These are phyloP conservation scores for Enteromius afrohamiltoni DNA, from an alignment of 2,797 vertebrate genomes.

Conservation along the genomic window DNA sequence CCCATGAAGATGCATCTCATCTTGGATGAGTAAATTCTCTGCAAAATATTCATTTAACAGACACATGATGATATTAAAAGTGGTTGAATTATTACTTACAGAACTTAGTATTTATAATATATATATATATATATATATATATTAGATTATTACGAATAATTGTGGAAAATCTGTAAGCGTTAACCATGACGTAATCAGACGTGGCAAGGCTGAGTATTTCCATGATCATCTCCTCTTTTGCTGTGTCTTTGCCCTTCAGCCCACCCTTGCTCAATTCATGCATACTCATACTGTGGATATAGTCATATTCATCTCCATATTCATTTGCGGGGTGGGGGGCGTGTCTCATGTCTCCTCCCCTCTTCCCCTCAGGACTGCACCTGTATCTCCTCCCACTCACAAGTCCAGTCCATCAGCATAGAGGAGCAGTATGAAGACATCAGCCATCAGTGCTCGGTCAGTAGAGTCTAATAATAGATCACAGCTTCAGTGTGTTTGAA, in stretches of 20 bases:
- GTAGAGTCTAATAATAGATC: constrained; percentile 62
- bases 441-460: constrained; percentile 87
- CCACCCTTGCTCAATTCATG: not conserved
- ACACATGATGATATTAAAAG: not conserved
- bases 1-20: not conserved
- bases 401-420: constrained; percentile 89
- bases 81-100: not conserved
- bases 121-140: not conserved
- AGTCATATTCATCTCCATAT: constrained; percentile 14
- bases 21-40: not conserved
- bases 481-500: constrained; percentile 2
- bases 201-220: not conserved
- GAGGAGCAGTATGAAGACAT: constrained; percentile 88
- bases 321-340: constrained; percentile 33
- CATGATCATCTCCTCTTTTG: constrained; percentile 5
- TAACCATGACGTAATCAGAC: not conserved
- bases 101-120: no score
- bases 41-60: not conserved
- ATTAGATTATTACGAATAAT: not conserved
- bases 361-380: constrained; percentile 88
- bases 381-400: constrained; percentile 93
- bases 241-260: not conserved
- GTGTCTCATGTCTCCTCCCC: constrained; percentile 70
- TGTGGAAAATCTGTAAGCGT: not conserved
- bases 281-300: constrained; percentile 1